Percentiles rank a stretch among this genome's conserved stretches.
phyloP scores from a whole-genome alignment of 2,797 vertebrate genomes.

The Thaleichthys pacificus region DNA sequence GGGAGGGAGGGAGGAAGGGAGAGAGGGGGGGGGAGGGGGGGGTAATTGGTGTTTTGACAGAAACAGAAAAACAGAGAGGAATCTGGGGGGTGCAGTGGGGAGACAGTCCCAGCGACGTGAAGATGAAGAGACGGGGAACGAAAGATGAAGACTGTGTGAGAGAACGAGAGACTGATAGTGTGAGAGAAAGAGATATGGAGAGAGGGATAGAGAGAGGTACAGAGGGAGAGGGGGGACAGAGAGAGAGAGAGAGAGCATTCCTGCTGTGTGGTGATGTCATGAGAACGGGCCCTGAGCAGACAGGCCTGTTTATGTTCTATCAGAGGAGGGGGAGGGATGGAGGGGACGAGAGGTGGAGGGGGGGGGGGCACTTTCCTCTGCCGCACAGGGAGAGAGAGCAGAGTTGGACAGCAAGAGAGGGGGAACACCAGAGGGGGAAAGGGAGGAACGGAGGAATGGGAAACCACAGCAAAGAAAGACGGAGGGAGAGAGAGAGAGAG shows the following conservation, averaged over 20 bases:
- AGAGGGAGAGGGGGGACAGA: conserved; percentile 38
- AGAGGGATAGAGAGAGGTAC: conserved; percentile 73
- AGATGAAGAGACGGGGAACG: neutral
- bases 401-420: neutral
- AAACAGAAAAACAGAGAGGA: conserved; percentile 4
- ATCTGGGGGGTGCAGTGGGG: neutral
- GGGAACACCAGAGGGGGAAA: too few relatives aligned
- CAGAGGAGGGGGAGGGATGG: conserved; percentile 71
- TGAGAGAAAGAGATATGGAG: conserved; percentile 6
- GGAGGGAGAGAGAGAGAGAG: too few relatives aligned
- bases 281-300: conserved; percentile 80
- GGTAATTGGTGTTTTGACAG: neutral
- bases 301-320: conserved; percentile 81
- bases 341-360: conserved; percentile 54
- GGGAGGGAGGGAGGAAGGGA: conserved; percentile 20
- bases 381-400: conserved; percentile 50
- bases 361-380: conserved; percentile 75
- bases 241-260: conserved; percentile 65
- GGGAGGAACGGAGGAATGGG: too few relatives aligned
- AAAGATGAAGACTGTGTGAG: conserved; percentile 5
- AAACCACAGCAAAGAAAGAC: too few relatives aligned
- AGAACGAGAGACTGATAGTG: conserved; percentile 18
- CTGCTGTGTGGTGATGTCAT: conserved; percentile 83
- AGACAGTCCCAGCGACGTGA: neutral
- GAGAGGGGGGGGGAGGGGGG: conserved; percentile 22